These are phyloP conservation scores for Osmoderma eremita DNA, from an alignment of 2,888 invertebrate species.

Conservation along the genomic window DNA sequence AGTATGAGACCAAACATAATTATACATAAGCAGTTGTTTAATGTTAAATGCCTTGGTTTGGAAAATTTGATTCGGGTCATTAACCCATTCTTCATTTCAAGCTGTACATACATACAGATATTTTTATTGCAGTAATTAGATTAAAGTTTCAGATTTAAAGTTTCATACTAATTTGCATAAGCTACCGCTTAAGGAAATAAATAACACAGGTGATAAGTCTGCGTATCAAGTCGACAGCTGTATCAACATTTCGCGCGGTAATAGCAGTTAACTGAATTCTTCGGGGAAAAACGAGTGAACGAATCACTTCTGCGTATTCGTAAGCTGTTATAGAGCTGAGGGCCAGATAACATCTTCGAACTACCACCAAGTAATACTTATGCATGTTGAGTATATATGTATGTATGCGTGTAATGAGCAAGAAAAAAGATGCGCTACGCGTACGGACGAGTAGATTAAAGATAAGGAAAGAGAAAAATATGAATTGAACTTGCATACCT, in stretches of 20 bases:
- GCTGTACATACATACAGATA: too few relatives aligned
- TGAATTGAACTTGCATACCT: constrained; percentile 50
- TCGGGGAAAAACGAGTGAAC: constrained; percentile 21
- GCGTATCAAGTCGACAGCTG: constrained; percentile 22
- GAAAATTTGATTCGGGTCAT: too few relatives aligned
- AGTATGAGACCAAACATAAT: too few relatives aligned
- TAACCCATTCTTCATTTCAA: too few relatives aligned
- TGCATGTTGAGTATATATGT: neutral
- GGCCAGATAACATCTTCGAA: constrained; percentile 24
- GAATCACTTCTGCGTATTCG: constrained; percentile 3
- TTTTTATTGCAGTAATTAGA: too few relatives aligned
- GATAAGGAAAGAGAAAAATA: constrained; percentile 8
- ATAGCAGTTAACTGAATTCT: constrained; percentile 21
- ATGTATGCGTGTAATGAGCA: neutral
- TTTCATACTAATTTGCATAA: constrained; percentile 1
- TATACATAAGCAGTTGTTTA: too few relatives aligned
- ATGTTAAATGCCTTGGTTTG: too few relatives aligned
- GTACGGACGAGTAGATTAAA: neutral
- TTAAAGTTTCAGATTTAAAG: too few relatives aligned
- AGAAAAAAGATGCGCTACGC: neutral
- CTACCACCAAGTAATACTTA: constrained; percentile 11
- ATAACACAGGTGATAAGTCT: neutral
- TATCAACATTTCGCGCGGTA: constrained; percentile 26
- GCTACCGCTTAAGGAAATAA: constrained; percentile 1
- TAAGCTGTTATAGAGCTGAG: constrained; percentile 1